phyloP scores from a whole-genome alignment of 1,140 invertebrate species.

The Zophobas atratus region DNA sequence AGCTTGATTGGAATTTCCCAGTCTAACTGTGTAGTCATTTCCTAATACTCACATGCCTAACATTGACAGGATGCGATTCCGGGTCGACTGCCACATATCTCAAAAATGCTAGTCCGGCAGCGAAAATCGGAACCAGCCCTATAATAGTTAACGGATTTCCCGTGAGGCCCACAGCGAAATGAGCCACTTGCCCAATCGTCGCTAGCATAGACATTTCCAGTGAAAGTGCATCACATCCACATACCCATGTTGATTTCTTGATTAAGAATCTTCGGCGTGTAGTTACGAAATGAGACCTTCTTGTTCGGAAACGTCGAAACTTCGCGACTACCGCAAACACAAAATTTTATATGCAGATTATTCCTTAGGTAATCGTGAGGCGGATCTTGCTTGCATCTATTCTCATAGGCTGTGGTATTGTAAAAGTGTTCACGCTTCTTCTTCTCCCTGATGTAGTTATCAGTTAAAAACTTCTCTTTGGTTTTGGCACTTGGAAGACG shows the following conservation, averaged over 20 bases:
- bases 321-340: slow-evolving; percentile 70
- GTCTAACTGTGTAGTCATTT: not conserved
- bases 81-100: slow-evolving; percentile 87
- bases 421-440: slow-evolving; percentile 64
- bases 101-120: slow-evolving; percentile 85
- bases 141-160: slow-evolving; percentile 74
- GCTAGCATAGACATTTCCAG: slow-evolving; percentile 56
- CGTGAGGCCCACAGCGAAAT: slow-evolving; percentile 57
- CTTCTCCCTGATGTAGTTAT: slow-evolving; percentile 49
- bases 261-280: slow-evolving; percentile 77
- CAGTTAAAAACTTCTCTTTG: slow-evolving; percentile 64
- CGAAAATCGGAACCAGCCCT: slow-evolving; percentile 84
- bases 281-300: slow-evolving; percentile 75
- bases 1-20: slow-evolving; percentile 20
- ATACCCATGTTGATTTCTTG: slow-evolving; percentile 67
- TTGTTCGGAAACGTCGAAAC: slow-evolving; percentile 53
- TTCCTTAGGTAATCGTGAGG: slow-evolving; percentile 71
- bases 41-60: slow-evolving; percentile 74
- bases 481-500: slow-evolving; percentile 52
- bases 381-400: slow-evolving; percentile 66
- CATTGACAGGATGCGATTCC: slow-evolving; percentile 82
- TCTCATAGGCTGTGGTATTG: slow-evolving; percentile 72
- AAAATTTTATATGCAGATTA: slow-evolving; percentile 75
- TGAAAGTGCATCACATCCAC: slow-evolving; percentile 62
- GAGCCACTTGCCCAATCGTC: slow-evolving; percentile 57